These are phyloP conservation scores for Platanista minor DNA, from an alignment of 2,113 vertebrate genomes.

Conservation along the genomic window DNA sequence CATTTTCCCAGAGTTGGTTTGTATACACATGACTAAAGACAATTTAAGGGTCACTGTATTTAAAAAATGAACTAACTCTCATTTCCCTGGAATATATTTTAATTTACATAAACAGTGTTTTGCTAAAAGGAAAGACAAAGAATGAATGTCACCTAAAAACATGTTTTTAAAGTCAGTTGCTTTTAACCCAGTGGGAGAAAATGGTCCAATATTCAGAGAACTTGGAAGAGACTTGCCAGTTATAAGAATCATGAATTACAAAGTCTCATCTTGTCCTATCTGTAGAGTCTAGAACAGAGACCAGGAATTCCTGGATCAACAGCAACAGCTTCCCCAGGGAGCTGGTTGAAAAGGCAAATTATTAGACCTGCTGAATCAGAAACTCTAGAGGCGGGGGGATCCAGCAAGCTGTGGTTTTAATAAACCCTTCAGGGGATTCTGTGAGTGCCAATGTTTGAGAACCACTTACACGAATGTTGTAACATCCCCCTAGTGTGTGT, in stretches of 20 bases:
- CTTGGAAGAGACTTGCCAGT: not conserved
- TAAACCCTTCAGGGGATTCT: not conserved
- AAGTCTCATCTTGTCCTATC: not conserved
- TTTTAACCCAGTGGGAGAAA: not conserved
- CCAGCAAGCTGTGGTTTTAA: not conserved
- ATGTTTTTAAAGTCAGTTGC: not conserved
- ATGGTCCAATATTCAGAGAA: not conserved
- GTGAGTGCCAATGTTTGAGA: not conserved
- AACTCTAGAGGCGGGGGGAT: not conserved
- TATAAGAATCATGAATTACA: not conserved
- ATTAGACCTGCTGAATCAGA: not conserved
- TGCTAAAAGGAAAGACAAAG: constrained; percentile 9
- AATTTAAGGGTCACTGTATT: constrained; percentile 22
- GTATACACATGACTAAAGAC: not conserved
- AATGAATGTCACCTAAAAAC: not conserved
- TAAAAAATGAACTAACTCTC: not conserved
- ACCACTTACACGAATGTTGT: not conserved
- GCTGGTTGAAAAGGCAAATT: not conserved
- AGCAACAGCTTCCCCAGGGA: not conserved
- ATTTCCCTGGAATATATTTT: constrained; percentile 30
- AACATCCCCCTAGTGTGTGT: not conserved
- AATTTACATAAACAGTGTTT: not conserved
- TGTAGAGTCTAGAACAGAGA: not conserved
- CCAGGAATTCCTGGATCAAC: not conserved
- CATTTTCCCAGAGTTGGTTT: constrained; percentile 13